phyloP scores from a whole-genome alignment of 2,888 invertebrate species.

The Tetramorium bicarinatum region DNA sequence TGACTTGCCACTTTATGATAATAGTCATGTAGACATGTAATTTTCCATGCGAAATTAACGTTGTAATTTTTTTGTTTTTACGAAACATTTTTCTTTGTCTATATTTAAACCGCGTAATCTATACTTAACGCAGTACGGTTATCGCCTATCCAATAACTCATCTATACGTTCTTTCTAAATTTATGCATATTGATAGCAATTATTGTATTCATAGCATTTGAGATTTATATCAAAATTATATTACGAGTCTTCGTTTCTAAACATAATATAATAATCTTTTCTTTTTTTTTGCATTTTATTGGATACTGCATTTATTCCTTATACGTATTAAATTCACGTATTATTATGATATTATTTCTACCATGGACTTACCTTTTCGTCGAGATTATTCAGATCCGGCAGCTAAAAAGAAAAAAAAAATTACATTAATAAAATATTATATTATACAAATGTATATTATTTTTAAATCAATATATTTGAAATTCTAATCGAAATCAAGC shows the following conservation, averaged over 20 bases:
- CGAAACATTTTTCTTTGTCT: slow-evolving; percentile 5
- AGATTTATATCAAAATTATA: neutral
- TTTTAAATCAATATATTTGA: neutral
- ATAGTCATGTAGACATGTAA: slow-evolving; percentile 54
- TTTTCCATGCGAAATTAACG: slow-evolving; percentile 23
- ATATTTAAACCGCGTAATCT: slow-evolving; percentile 4
- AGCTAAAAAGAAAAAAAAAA: slow-evolving; percentile 76
- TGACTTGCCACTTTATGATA: slow-evolving; percentile 49
- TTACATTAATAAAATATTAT: slow-evolving; percentile 7
- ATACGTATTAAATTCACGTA: neutral
- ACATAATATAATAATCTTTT: neutral
- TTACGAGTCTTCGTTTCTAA: neutral
- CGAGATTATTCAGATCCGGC: slow-evolving; percentile 83
- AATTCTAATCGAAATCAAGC: neutral
- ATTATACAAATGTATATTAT: neutral
- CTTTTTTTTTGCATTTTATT: neutral
- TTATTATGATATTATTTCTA: neutral
- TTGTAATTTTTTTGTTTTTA: slow-evolving; percentile 10
- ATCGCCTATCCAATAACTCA: neutral
- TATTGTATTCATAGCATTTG: neutral
- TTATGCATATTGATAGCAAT: neutral
- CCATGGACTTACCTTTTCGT: slow-evolving; percentile 83
- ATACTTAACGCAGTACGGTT: neutral
- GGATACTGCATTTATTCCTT: neutral
- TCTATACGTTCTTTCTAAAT: neutral